Percentiles rank a stretch among this genome's conserved stretches.
phyloP scores from a whole-genome alignment of 2,888 invertebrate genomes.

The Cephus sareptanus region DNA sequence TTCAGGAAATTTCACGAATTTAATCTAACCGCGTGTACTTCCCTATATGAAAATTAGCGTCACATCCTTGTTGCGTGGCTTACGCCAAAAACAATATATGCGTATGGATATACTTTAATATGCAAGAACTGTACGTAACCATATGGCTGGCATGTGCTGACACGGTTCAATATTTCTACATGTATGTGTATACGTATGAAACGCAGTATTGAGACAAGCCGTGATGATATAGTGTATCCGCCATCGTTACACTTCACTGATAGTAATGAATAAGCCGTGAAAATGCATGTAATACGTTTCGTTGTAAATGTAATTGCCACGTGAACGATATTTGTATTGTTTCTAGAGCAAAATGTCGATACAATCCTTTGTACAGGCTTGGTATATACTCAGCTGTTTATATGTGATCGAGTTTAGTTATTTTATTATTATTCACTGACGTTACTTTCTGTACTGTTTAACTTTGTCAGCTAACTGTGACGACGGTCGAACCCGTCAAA shows the following conservation, averaged over 20 bases:
- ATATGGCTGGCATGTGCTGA: conserved; percentile 44
- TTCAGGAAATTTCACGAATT: background rate
- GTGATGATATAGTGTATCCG: background rate
- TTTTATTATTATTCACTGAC: background rate
- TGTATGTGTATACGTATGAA: conserved; percentile 5
- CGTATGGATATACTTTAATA: background rate
- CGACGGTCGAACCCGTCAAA: background rate
- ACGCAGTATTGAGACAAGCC: background rate
- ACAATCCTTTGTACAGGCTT: background rate
- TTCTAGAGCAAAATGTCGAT: background rate
- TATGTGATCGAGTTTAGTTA: background rate
- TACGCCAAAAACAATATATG: background rate
- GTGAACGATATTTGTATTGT: background rate
- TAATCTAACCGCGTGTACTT: background rate
- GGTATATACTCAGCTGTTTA: background rate
- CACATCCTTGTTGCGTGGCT: background rate
- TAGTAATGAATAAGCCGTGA: background rate
- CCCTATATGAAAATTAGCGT: background rate
- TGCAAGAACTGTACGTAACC: conserved; percentile 15
- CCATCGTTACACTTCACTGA: background rate
- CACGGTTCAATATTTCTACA: conserved; percentile 4
- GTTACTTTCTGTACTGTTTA: background rate
- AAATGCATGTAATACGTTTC: background rate
- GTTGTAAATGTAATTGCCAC: background rate
- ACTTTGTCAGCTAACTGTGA: background rate